Evolutionary conservation across 2,888 invertebrate genomes (phyloP).

Genomic region (Mantis religiosa): DNA sequence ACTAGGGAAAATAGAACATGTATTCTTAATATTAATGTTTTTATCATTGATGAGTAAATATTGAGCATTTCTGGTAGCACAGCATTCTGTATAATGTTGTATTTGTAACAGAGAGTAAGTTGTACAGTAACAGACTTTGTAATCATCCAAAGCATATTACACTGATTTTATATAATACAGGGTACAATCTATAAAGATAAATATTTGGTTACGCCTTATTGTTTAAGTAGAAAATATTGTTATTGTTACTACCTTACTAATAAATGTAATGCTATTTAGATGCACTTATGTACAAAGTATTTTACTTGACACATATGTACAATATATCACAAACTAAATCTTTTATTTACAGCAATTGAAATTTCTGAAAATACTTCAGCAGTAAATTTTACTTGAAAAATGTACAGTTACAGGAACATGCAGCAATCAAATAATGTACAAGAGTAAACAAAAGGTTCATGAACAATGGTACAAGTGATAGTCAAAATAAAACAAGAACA

Average conservation of each 20-base stretch:
- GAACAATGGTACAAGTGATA: not conserved
- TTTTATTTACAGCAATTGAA: constrained; percentile 10
- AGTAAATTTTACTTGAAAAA: not conserved
- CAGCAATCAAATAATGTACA: not conserved
- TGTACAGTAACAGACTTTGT: constrained; percentile 2
- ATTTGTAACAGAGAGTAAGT: not conserved
- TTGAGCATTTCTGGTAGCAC: not conserved
- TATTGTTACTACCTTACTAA: not conserved
- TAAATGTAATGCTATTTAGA: not conserved
- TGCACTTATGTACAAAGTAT: not conserved
- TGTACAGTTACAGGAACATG: constrained; percentile 3
- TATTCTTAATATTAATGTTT: not conserved
- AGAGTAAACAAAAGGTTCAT: not conserved
- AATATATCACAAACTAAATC: constrained; percentile 8
- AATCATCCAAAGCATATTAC: constrained; percentile 2
- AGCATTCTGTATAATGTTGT: not conserved
- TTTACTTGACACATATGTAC: not conserved
- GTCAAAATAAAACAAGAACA: not conserved
- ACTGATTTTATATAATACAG: not conserved
- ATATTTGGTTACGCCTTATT: not conserved
- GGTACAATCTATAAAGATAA: not conserved
- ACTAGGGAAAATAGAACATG: not conserved
- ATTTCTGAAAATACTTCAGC: not conserved
- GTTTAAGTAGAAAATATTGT: constrained; percentile 6
- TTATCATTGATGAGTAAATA: not conserved